phyloP scores from a whole-genome alignment of 92 coral and sea anemone species.

The Actinernus sp. region DNA sequence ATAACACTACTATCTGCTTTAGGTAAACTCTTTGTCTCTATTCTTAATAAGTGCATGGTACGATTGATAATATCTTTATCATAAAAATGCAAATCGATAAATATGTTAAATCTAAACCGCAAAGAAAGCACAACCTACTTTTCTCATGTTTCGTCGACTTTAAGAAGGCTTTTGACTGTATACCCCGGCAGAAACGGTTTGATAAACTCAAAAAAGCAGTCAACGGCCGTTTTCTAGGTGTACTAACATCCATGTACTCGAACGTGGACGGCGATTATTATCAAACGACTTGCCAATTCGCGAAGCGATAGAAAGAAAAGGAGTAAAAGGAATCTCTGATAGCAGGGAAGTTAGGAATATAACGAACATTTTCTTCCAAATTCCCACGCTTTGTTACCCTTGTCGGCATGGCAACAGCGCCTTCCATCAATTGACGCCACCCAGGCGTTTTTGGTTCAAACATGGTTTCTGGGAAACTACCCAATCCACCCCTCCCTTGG shows the following conservation, averaged over 20 bases:
- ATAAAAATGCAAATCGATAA: constrained; percentile 4
- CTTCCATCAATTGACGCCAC: no score
- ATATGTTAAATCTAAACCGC: constrained; percentile 28
- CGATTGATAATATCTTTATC: constrained; percentile 6
- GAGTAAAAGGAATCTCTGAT: no score
- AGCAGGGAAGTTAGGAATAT: no score
- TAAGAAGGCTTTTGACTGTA: constrained; percentile 44
- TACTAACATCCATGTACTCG: constrained; percentile 19
- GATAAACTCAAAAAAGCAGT: constrained; percentile 34
- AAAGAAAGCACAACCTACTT: constrained; percentile 33
- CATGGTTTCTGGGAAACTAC: no score
- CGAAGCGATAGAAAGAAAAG: no score
- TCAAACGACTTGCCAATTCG: no score
- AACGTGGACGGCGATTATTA: no score
- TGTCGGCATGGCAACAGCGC: no score
- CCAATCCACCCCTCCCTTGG: no score
- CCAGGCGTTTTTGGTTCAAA: no score
- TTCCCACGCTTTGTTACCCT: no score
- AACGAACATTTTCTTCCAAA: no score
- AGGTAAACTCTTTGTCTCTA: constrained; percentile 24
- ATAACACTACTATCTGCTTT: constrained; percentile 17
- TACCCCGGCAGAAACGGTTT: constrained; percentile 33
- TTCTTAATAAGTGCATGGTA: constrained; percentile 24
- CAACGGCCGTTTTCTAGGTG: constrained; percentile 2
- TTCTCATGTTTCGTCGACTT: constrained; percentile 52